phyloP scores from a whole-genome alignment of 2,888 invertebrate genomes.

The Brachynemurus nebulosus region DNA sequence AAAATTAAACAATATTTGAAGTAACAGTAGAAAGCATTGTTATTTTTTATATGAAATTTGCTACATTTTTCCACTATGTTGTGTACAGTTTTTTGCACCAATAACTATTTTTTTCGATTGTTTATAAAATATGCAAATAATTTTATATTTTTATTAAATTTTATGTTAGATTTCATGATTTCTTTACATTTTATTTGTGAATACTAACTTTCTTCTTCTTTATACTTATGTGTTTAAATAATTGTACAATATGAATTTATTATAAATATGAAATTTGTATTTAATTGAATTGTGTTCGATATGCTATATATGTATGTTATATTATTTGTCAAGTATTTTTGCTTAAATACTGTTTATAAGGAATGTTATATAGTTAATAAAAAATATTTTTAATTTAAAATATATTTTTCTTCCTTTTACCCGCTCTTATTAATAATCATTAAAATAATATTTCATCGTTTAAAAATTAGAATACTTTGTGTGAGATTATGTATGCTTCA shows the following conservation, averaged over 20 bases:
- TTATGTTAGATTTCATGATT: background rate
- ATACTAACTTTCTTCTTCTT: conserved; percentile 16
- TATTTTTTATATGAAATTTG: too few species aligned
- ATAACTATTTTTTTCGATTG: too few species aligned
- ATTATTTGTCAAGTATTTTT: background rate
- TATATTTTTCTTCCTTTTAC: background rate
- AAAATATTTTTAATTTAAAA: background rate
- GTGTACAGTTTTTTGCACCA: conserved; percentile 32
- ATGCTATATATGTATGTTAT: background rate
- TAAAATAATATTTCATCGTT: too few species aligned
- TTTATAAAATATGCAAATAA: too few species aligned
- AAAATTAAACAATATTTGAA: too few species aligned
- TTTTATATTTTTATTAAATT: too few species aligned
- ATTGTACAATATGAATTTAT: conserved; percentile 16
- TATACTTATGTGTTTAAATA: too few species aligned
- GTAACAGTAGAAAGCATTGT: too few species aligned
- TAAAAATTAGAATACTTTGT: too few species aligned
- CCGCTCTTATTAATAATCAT: background rate
- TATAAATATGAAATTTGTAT: conserved; percentile 18
- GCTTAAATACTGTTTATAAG: conserved; percentile 1
- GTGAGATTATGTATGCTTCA: too few species aligned
- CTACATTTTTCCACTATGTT: conserved; percentile 28
- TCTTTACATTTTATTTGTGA: conserved; percentile 4
- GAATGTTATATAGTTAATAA: background rate
- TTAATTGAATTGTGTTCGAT: conserved; percentile 10